Percentiles rank a stretch among this genome's conserved stretches.
Conservation (phyloP, 2,797 vertebrate species). For the Artibeus jamaicensis region DNA sequence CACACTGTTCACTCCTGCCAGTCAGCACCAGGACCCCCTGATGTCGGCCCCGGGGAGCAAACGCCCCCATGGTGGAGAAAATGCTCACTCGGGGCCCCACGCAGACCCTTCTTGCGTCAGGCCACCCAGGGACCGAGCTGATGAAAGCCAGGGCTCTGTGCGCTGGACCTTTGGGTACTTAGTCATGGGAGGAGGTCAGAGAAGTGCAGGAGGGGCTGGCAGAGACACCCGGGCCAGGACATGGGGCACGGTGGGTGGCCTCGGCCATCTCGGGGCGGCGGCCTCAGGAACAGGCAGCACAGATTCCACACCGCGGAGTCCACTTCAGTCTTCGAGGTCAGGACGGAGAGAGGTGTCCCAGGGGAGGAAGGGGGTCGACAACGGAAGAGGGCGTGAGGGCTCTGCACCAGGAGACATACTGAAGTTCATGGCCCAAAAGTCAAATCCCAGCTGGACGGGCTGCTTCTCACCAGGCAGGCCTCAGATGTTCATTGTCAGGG, state of each 20-base stretch:
- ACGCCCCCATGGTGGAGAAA: neutral
- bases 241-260: neutral
- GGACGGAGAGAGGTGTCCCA: accelerated
- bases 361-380: neutral
- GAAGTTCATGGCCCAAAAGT: neutral
- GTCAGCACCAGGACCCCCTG: neutral
- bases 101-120: neutral
- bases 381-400: accelerated
- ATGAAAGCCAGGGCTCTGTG: neutral
- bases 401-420: neutral
- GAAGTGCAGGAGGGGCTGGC: neutral
- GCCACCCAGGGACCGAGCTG: neutral
- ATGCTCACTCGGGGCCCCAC: neutral
- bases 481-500: slow-evolving; percentile 83
- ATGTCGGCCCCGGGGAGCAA: neutral
- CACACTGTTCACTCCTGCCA: neutral
- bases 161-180: neutral
- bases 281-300: neutral
- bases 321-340: neutral
- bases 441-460: neutral
- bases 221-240: no score
- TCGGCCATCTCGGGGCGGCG: no score
- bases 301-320: neutral
- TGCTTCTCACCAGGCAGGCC: neutral
- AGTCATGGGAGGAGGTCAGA: accelerated